These are phyloP conservation scores for Cynaeus angustus DNA, from an alignment of 2,888 invertebrate species.

Conservation along the genomic window DNA sequence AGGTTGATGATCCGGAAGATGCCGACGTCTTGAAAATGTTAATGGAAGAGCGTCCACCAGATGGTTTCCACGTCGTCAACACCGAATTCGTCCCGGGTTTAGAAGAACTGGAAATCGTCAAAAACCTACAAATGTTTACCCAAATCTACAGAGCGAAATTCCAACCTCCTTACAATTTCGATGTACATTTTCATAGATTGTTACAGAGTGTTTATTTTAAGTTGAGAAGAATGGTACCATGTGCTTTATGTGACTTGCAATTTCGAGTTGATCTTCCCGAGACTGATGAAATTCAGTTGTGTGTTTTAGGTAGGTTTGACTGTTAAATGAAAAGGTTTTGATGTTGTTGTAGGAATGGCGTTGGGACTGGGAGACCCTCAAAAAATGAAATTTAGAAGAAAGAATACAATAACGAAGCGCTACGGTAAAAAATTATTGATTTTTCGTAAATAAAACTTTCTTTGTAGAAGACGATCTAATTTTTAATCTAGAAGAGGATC, in stretches of 20 bases:
- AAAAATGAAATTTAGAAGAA: slow-evolving; percentile 72
- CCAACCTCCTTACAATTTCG: slow-evolving; percentile 71
- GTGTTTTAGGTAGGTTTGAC: slow-evolving; percentile 72
- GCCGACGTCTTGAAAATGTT: slow-evolving; percentile 83
- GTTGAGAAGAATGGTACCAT: slow-evolving; percentile 89
- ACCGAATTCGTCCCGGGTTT: slow-evolving; percentile 85
- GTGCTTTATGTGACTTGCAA: slow-evolving; percentile 86
- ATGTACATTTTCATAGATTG: slow-evolving; percentile 75
- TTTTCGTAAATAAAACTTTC: slow-evolving; percentile 21
- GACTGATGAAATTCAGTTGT: slow-evolving; percentile 80
- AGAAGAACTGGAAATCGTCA: slow-evolving; percentile 78
- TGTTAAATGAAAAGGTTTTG: not conserved
- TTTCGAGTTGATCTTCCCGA: slow-evolving; percentile 92
- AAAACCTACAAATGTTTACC: slow-evolving; percentile 88
- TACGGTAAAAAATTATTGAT: slow-evolving; percentile 55
- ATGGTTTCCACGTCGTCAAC: slow-evolving; percentile 86
- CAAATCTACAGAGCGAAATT: slow-evolving; percentile 85
- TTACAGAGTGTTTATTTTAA: slow-evolving; percentile 90
- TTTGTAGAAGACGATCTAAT: slow-evolving; percentile 84
- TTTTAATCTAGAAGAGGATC: slow-evolving; percentile 88
- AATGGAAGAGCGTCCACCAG: slow-evolving; percentile 83
- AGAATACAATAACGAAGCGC: slow-evolving; percentile 67
- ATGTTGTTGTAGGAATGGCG: slow-evolving; percentile 79
- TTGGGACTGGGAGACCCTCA: slow-evolving; percentile 80
- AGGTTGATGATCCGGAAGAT: slow-evolving; percentile 89